These are phyloP conservation scores for Alethe castanea DNA, from an alignment of 2,113 vertebrate genomes.

Conservation along the genomic window DNA sequence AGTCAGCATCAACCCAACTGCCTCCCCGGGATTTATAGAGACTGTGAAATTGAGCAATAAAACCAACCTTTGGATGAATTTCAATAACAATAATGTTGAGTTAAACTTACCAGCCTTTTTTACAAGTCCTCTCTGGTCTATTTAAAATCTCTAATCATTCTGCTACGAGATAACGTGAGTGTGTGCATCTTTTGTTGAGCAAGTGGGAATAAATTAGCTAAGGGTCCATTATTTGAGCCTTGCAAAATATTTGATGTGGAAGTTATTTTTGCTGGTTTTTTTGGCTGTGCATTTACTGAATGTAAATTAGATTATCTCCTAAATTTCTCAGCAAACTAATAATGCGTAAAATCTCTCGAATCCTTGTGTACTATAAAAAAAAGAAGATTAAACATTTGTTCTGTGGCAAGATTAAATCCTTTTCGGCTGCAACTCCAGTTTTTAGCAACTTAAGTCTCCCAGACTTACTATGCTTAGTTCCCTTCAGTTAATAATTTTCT, in stretches of 20 bases:
- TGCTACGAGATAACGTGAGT: background rate
- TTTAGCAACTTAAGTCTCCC: background rate
- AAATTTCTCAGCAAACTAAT: constrained; percentile 41
- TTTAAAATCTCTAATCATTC: constrained; percentile 52
- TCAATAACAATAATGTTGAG: constrained; percentile 52
- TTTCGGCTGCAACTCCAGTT: background rate
- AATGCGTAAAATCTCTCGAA: constrained; percentile 17
- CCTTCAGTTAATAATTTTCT: background rate
- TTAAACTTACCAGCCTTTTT: constrained; percentile 40
- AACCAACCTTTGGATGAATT: constrained; percentile 52
- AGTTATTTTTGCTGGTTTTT: background rate
- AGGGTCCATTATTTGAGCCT: constrained; percentile 12
- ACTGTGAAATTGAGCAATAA: constrained; percentile 55
- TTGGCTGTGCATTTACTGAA: background rate
- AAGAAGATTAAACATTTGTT: constrained; percentile 18
- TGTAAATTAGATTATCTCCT: constrained; percentile 27
- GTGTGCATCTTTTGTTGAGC: background rate
- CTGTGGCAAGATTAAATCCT: background rate
- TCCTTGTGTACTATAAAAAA: background rate
- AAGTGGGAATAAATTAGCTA: constrained; percentile 14
- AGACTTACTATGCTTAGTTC: background rate
- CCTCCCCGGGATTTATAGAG: constrained; percentile 17
- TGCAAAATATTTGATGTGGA: constrained; percentile 36
- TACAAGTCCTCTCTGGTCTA: constrained; percentile 42
- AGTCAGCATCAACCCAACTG: constrained; percentile 20